Evolutionary conservation across 2,113 vertebrate species (phyloP).

Genomic region (Pteruthius melanotis): DNA sequence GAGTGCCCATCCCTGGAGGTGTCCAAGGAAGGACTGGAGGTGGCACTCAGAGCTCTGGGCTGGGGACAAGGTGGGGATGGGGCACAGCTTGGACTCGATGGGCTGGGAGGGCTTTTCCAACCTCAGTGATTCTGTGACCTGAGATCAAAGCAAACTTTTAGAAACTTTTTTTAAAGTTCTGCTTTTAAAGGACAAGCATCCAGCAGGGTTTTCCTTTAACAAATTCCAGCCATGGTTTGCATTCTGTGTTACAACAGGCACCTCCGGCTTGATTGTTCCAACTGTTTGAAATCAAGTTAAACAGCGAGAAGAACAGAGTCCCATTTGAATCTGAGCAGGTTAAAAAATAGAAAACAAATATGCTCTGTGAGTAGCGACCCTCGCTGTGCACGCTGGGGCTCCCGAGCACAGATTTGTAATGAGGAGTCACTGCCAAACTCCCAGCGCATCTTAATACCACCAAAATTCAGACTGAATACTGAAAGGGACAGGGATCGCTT

Average conservation of each 20-base stretch:
- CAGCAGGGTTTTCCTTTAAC: not conserved
- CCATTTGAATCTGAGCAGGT: not conserved
- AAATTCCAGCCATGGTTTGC: not conserved
- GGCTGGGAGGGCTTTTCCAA: not conserved
- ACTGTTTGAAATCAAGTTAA: constrained; percentile 25
- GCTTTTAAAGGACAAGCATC: not conserved
- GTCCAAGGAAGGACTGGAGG: accelerated
- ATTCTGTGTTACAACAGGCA: not conserved
- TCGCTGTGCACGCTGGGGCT: not conserved
- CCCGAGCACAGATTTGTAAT: not conserved
- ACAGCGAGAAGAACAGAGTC: not conserved
- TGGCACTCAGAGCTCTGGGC: not conserved
- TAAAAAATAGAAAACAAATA: not conserved
- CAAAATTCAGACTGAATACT: not conserved
- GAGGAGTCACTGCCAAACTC: not conserved
- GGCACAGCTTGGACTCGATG: not conserved
- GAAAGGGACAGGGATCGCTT: not conserved
- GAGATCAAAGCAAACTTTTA: not conserved
- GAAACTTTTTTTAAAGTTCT: not conserved
- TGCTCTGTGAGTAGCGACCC: not conserved
- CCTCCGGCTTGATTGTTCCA: not conserved
- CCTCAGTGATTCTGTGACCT: not conserved
- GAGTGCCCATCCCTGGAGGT: not conserved
- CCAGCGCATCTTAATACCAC: not conserved
- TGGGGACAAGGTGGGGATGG: accelerated